phyloP scores from a whole-genome alignment of 2,113 vertebrate species.

The Pelecanoides urinatrix region DNA sequence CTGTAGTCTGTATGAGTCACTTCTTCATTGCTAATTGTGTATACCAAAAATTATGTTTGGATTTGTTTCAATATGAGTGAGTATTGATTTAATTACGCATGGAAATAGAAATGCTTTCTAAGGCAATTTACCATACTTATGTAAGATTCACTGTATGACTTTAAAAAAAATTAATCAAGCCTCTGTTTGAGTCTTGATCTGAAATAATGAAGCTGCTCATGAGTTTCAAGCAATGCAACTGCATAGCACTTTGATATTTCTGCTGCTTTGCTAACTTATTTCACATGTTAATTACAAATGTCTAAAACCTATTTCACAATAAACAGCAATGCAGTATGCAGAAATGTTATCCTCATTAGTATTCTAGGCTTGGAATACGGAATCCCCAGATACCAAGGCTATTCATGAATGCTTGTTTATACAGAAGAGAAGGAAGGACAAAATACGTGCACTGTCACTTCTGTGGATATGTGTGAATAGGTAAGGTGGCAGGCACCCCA shows the following conservation, averaged over 20 bases:
- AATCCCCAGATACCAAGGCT: background rate
- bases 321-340: background rate
- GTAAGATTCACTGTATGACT: background rate
- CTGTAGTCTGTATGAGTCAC: background rate
- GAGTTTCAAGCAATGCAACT: background rate
- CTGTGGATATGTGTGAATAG: background rate
- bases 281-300: background rate
- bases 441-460: background rate
- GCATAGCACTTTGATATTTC: background rate
- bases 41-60: background rate
- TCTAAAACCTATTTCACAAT: background rate
- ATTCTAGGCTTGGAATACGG: background rate
- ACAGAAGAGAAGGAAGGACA: background rate
- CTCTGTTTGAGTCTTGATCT: background rate
- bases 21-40: background rate
- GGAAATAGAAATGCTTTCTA: background rate
- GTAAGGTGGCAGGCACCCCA: background rate
- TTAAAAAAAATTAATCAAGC: background rate
- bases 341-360: background rate
- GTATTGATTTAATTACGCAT: conserved; percentile 7
- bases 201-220: conserved; percentile 6
- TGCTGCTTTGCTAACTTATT: background rate
- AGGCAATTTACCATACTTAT: background rate
- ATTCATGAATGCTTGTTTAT: background rate
- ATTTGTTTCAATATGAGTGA: background rate